A percentile compares a stretch with the other conserved stretches of the same genome.
phyloP scores from a whole-genome alignment of 2,888 invertebrate genomes.

The Synergus itoensis region DNA sequence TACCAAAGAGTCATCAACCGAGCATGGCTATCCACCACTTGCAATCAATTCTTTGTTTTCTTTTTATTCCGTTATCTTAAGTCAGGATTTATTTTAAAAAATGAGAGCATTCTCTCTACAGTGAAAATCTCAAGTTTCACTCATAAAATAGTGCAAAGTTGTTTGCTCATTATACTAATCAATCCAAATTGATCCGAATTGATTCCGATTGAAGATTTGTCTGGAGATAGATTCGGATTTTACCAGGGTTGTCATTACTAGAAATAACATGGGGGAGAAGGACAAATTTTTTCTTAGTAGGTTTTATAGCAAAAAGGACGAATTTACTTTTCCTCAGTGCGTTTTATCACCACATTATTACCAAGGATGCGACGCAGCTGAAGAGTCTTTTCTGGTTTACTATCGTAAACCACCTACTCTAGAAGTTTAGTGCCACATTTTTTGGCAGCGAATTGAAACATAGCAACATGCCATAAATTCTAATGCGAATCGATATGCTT shows the following conservation, averaged over 20 bases:
- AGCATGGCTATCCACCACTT: background rate
- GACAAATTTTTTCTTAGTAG: background rate
- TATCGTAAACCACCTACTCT: background rate
- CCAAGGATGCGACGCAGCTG: background rate
- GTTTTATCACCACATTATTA: constrained; percentile 1
- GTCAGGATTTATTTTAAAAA: background rate
- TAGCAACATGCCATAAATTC: background rate
- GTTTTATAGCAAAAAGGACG: background rate
- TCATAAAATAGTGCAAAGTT: background rate
- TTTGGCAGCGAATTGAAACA: background rate
- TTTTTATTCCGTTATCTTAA: background rate
- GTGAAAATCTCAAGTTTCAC: background rate
- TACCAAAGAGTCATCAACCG: constrained; percentile 6
- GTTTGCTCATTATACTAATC: background rate
- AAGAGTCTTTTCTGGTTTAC: background rate
- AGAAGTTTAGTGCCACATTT: background rate
- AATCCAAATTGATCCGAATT: too few species aligned
- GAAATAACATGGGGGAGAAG: background rate
- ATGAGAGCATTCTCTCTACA: too few species aligned
- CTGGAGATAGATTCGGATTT: too few species aligned
- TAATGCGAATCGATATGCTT: background rate
- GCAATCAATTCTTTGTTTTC: background rate
- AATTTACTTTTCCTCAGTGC: background rate
- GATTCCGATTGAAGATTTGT: too few species aligned
- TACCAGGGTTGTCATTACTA: background rate